Base-by-base conservation (phyloP, 2,888 invertebrate genomes). In the Zelleria hepariella region DNA sequence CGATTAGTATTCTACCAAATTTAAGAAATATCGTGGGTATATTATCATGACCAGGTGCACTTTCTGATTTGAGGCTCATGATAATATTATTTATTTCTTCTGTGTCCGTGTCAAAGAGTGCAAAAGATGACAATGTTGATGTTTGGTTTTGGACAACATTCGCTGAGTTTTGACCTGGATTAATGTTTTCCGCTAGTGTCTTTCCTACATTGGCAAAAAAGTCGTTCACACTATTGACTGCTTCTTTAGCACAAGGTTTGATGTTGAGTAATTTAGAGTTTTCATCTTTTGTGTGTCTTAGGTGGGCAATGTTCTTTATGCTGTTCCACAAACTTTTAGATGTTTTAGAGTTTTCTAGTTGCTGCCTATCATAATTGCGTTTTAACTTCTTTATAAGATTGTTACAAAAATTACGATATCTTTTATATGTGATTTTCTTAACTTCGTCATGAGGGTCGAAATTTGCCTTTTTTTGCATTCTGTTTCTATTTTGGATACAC, bases 31-130 rank as follows among this genome's bases (percentile, higher is more conserved):
- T 21, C 1, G 60, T 58, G 4, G 57, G 60, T 5, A 60, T 60
- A 42, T 55, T 49, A 54, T 60, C 57, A 23, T 32, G 42, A 5
- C 60, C 60, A 15, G 60, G 49, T 10, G 60, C 58, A 54, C 60
- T 58, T n/a, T 47, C 32, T 20, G 57, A 58, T 49, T 58, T 60
- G 6, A 59, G 20, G 24, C 10, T 15, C 53, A 24, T 53, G 21
- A 53, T 6, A 23, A 51, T 51, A 51, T 20, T 51, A n/a, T n/a
- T n/a, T n/a, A n/a, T n/a, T n/a, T n/a, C n/a, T n/a, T 26, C 55
- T 25, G 55, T 7, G 27, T 55, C 53, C 3, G 55, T 55, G 25
- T 57, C 24, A 10, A 57, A 57, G 4, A 57, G 42, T 20, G 23
- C 57, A 57, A 57, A 57, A 8, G 57, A 57, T 57, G 57, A 23